Base-by-base conservation (phyloP, 2,113 vertebrate species). In the Nesoenas mayeri region DNA sequence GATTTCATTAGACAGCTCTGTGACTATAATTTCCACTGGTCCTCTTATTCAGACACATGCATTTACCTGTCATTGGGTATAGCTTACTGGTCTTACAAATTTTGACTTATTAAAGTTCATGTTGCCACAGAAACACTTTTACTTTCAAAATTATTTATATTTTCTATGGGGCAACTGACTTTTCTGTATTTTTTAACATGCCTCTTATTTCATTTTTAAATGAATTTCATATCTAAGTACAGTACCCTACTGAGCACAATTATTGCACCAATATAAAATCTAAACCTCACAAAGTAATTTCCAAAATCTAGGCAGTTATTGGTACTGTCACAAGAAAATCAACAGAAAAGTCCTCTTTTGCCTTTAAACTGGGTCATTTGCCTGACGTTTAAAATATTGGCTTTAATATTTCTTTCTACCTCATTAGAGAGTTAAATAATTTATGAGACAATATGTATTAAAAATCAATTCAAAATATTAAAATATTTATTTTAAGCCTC, bases 371-470 rank as follows among this genome's bases (percentile, higher is more conserved):
- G 60, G 40, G 36, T 87, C 10, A 60, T 88, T 93, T 94, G 87
- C 75, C 95, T 97, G 91, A 86, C 77, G 61, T 81, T 91, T 96
- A 96, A 97, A 96, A 96, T 97, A 96, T 88, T 96, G 5, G n/a
- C 84, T 96, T 96, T 96, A 96, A 96, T 97, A 96, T 93, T 96
- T 96, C 90, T 94, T 96, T 91, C 70, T 81, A 53, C 74, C 73
- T 96, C 94, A 95, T 97, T 97, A 96, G 66, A 90, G 85, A 91
- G 18, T 89, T 96, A 96, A 97, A 97, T 96, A 97, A 97, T 97
- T 92, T 93, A 95, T 93, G 93, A 97, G 87, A 75, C 38, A 79
- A 18, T 50, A 54, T 87, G 70, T 72, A 91, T 96, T 97, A 96
- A 97, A 93, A 96, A 93, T 64, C 70, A 72, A 79, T 89, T 80